Conservation (phyloP, 1,140 invertebrate genomes). For the Apis florea region DNA sequence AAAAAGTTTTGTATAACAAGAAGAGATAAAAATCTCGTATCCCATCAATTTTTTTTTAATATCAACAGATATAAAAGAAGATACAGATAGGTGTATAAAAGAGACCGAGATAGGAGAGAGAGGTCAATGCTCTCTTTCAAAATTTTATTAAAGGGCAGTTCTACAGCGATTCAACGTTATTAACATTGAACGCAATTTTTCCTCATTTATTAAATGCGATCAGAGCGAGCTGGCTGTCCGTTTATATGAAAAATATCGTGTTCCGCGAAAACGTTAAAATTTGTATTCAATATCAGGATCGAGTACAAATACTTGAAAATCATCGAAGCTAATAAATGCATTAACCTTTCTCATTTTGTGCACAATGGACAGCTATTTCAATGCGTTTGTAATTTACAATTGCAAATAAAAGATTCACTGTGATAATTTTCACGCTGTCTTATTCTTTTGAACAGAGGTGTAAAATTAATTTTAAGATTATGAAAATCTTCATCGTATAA, state of each 20-base stretch:
- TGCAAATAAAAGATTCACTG: not conserved
- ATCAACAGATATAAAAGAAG: too few relatives aligned
- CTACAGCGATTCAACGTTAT: conserved; percentile 5
- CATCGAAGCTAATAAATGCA: conserved; percentile 19
- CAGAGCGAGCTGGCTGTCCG: not conserved
- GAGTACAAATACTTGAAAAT: conserved; percentile 22
- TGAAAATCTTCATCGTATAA: not conserved
- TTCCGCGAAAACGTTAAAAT: not conserved
- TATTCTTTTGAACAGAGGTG: not conserved
- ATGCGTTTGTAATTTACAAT: conserved; percentile 6
- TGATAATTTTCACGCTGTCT: not conserved
- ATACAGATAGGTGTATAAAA: too few relatives aligned
- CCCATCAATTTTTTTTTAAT: too few relatives aligned
- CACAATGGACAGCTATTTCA: conserved; percentile 6
- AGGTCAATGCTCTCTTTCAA: not conserved
- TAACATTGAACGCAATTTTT: conserved; percentile 15
- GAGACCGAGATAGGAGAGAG: not conserved
- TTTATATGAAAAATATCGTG: conserved; percentile 19
- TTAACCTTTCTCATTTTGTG: conserved; percentile 8
- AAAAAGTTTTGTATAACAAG: too few relatives aligned
- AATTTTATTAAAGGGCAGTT: conserved; percentile 23
- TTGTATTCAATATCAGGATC: conserved; percentile 15
- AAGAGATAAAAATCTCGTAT: too few relatives aligned
- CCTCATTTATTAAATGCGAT: conserved; percentile 18
- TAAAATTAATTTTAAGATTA: not conserved